These are phyloP conservation scores for Pangasianodon hypophthalmus DNA, from an alignment of 2,113 vertebrate genomes.

Conservation along the genomic window DNA sequence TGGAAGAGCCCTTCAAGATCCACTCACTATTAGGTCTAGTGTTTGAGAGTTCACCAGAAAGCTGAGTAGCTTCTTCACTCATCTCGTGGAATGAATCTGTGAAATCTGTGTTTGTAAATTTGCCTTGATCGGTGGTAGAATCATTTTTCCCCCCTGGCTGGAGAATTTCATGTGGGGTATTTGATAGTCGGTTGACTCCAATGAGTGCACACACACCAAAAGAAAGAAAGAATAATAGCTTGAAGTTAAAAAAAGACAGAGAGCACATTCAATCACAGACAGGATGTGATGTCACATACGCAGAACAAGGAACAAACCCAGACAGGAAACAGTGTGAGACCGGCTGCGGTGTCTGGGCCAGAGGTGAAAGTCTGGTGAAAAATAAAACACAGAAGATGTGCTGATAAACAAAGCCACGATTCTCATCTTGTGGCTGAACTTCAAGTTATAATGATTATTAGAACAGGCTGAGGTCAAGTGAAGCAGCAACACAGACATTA, in stretches of 20 bases:
- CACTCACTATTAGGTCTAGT: background rate
- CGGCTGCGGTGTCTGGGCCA: slow-evolving; percentile 28
- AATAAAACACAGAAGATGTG: background rate
- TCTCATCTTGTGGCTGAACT: background rate
- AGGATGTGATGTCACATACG: slow-evolving; percentile 44
- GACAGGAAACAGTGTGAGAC: slow-evolving; percentile 44
- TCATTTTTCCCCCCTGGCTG: background rate
- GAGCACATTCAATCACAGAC: slow-evolving; percentile 11
- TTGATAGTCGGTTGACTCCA: background rate
- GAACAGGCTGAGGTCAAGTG: background rate
- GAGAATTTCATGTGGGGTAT: background rate
- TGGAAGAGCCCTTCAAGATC: background rate
- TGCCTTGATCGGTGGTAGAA: background rate
- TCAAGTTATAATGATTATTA: background rate
- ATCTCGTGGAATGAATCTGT: background rate
- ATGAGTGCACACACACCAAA: background rate
- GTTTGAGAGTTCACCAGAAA: background rate
- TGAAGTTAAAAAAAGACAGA: background rate
- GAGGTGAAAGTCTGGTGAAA: slow-evolving; percentile 41
- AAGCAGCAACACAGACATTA: background rate
- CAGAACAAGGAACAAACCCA: slow-evolving; percentile 44
- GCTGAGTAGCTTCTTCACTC: background rate
- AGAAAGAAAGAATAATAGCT: background rate
- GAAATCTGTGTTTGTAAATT: background rate
- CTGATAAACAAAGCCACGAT: background rate